Conservation (phyloP, 2,797 vertebrate genomes). For the Sciaenops ocellatus region DNA sequence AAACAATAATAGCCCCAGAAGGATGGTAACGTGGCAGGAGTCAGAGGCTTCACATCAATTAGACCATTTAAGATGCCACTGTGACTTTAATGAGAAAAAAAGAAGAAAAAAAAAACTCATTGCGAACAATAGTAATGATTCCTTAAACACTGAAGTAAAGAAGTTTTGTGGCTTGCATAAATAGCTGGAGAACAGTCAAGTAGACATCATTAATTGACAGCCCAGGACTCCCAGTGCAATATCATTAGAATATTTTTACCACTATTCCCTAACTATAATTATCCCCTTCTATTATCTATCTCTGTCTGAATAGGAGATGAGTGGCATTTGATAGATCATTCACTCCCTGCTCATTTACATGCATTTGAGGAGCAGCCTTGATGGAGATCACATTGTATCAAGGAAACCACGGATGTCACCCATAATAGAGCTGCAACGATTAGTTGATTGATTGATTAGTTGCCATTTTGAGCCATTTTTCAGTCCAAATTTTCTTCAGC, state of each 20-base stretch:
- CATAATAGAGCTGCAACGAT: not conserved
- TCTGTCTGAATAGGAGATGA: conserved; percentile 77
- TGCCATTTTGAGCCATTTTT: too few species aligned
- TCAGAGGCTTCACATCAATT: conserved; percentile 76
- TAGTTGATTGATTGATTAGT: too few species aligned
- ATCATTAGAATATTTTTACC: conserved; percentile 79
- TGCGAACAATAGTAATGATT: conserved; percentile 61
- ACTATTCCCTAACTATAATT: conserved; percentile 75
- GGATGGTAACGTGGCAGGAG: conserved; percentile 52
- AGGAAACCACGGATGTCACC: conserved; percentile 52
- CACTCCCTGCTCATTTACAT: conserved; percentile 77
- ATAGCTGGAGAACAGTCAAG: conserved; percentile 70
- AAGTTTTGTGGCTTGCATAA: conserved; percentile 72
- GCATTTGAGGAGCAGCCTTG: conserved; percentile 70
- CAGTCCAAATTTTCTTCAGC: too few species aligned
- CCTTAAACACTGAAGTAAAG: conserved; percentile 58
- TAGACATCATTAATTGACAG: conserved; percentile 77
- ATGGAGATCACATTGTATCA: conserved; percentile 61
- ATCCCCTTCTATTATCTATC: conserved; percentile 76
- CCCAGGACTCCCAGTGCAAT: conserved; percentile 69
- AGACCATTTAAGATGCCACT: conserved; percentile 69
- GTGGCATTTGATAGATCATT: conserved; percentile 81
- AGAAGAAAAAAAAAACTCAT: conserved; percentile 12
- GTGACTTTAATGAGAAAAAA: conserved; percentile 67
- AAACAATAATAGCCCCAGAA: conserved; percentile 72